Evolutionary conservation across 2,888 invertebrate genomes (phyloP), one percentile per base, ranked within the genome.

Genomic region (Eueremaeus valkanovi): DNA sequence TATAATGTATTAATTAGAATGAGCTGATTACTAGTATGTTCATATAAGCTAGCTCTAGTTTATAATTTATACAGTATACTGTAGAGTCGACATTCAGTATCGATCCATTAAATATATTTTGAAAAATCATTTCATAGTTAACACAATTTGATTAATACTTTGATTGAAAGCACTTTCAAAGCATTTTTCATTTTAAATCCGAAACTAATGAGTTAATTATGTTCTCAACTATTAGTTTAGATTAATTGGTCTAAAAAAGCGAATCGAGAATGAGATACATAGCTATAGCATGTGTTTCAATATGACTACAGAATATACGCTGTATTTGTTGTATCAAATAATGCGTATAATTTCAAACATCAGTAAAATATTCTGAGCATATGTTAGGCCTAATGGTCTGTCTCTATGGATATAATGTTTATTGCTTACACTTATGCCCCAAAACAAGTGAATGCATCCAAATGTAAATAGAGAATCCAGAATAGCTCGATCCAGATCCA

Each of bases 311-410:
- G n/a, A n/a, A n/a, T n/a, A 40, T 40, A 40, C 11, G 5, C 40
- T 40, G 40, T 40, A 40, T 16, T 24, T 24, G 51, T 51, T 21
- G 51, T 51, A 3, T 16, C 8, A n/a, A 21, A 51, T 45, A 51
- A 16, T 3, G 51, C 51, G 11, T 40, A 51, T 51, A 51, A 51
- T 51, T 51, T 51, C 3, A 21, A 21, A 21, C n/a, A 51, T 21
- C 51, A 51, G 3, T 21, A 51, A 21, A 21, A 51, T 21, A 51
- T 51, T 51, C 3, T 21, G 6, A 51, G 21, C 21, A 21, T 51
- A 51, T 51, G 51, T 51, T 51, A 51, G 21, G 51, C 51, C 51
- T 51, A 51, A 51, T 21, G 51, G 51, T 51, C 45, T 45, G 45
- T 45, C 51, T 51, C 51, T 21, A 51, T 51, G 51, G 51, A 51